A percentile compares a stretch with the other conserved stretches of the same genome.
These are phyloP conservation scores for Agapostemon virescens DNA, from an alignment of 2,888 invertebrate genomes.

Conservation along the genomic window DNA sequence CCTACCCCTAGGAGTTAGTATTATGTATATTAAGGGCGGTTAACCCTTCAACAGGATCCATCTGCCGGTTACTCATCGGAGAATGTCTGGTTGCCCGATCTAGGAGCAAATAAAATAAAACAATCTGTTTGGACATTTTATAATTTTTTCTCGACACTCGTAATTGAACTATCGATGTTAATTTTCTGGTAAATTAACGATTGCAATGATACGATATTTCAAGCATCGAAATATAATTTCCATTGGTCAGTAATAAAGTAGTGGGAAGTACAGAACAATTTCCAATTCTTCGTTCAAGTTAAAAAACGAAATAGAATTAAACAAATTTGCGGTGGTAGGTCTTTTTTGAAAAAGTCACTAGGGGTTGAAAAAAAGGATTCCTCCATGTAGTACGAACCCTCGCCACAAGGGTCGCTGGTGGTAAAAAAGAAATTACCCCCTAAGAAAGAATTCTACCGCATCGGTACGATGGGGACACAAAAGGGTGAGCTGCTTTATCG, in stretches of 20 bases:
- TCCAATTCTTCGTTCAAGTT: background rate
- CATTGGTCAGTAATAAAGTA: background rate
- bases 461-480: slow-evolving; percentile 69
- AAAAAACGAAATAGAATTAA: background rate
- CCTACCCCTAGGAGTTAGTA: slow-evolving; percentile 63
- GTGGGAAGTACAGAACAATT: background rate
- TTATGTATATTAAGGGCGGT: slow-evolving; percentile 69
- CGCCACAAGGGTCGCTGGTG: slow-evolving; percentile 61
- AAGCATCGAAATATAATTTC: background rate
- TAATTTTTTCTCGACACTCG: background rate
- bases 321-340: background rate
- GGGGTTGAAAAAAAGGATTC: slow-evolving; percentile 37
- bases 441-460: slow-evolving; percentile 74
- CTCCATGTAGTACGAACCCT: slow-evolving; percentile 49
- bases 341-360: background rate
- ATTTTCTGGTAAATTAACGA: background rate
- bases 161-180: background rate
- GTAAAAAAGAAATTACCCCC: slow-evolving; percentile 71
- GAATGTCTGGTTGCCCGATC: slow-evolving; percentile 69
- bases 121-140: background rate
- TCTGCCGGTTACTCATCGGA: slow-evolving; percentile 55
- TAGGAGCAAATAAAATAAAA: slow-evolving; percentile 59
- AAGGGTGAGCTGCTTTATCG: slow-evolving; percentile 73
- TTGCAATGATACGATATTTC: background rate
- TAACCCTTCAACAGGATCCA: slow-evolving; percentile 62